These are phyloP conservation scores for Sylvilagus bachmani DNA, from an alignment of 2,113 vertebrate genomes.

Conservation along the genomic window DNA sequence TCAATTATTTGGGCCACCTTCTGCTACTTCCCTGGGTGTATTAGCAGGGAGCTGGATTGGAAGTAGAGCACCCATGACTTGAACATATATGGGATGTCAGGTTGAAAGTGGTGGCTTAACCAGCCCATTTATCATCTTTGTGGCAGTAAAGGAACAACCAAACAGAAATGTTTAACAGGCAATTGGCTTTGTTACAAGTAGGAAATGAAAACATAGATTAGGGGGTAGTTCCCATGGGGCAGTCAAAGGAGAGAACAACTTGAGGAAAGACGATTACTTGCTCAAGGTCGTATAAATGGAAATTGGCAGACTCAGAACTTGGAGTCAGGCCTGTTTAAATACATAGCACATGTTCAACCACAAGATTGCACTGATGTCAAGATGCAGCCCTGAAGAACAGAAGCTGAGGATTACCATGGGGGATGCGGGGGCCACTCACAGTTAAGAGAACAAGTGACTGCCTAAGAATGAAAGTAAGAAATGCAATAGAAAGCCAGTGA, in stretches of 20 bases:
- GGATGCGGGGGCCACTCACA: background rate
- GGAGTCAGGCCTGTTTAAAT: background rate
- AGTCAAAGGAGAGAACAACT: background rate
- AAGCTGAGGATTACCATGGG: background rate
- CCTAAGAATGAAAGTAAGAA: background rate
- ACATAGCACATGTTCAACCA: background rate
- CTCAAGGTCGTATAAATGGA: background rate
- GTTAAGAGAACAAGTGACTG: background rate
- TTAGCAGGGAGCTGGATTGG: too few species aligned
- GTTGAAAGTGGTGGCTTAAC: too few species aligned
- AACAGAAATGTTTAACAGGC: background rate
- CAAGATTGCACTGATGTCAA: background rate
- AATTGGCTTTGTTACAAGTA: background rate
- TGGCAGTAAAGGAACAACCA: background rate
- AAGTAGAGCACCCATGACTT: too few species aligned
- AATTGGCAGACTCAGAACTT: background rate
- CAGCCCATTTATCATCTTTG: background rate
- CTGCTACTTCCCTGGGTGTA: too few species aligned
- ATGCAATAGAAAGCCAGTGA: background rate
- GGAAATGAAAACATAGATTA: background rate
- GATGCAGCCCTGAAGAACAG: background rate
- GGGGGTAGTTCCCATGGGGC: background rate
- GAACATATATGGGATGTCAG: too few species aligned
- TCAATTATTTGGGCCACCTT: too few species aligned
- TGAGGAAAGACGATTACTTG: background rate